Conservation (phyloP, 2,797 vertebrate species). For the Gymnodraco acuticeps region DNA sequence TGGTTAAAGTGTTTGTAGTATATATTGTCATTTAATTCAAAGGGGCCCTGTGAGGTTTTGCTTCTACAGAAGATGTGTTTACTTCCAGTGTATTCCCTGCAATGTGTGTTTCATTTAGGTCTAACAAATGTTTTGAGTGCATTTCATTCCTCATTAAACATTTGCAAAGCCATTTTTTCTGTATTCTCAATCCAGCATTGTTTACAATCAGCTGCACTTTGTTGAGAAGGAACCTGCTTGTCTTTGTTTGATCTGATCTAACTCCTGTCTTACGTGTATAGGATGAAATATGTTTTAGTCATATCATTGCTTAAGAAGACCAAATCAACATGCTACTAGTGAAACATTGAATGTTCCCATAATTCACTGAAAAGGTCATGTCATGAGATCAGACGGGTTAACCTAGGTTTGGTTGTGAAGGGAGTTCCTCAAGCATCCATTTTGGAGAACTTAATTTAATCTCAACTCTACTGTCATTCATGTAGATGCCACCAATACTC, state of each 20-base stretch:
- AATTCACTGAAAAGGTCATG: too few species aligned
- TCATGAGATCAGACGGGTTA: too few species aligned
- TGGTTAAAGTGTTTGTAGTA: background rate
- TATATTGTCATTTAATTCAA: constrained; percentile 14
- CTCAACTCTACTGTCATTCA: background rate
- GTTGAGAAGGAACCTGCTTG: too few species aligned
- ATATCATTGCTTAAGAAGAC: too few species aligned
- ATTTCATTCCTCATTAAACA: constrained; percentile 2
- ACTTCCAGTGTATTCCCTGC: background rate
- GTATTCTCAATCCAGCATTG: background rate
- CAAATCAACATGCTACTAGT: too few species aligned
- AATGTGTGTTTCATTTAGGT: background rate
- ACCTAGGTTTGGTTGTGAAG: too few species aligned
- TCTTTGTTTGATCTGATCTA: too few species aligned
- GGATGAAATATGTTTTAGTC: too few species aligned
- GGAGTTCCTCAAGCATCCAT: background rate
- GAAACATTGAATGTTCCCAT: too few species aligned
- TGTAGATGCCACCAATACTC: background rate
- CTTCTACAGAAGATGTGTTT: background rate
- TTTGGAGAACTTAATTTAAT: background rate
- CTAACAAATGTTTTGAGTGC: background rate
- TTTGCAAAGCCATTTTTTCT: background rate
- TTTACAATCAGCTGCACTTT: background rate
- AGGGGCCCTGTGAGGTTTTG: background rate
- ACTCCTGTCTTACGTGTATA: too few species aligned